phyloP scores from a whole-genome alignment of 2,888 invertebrate species.

The Euzophera pinguis region DNA sequence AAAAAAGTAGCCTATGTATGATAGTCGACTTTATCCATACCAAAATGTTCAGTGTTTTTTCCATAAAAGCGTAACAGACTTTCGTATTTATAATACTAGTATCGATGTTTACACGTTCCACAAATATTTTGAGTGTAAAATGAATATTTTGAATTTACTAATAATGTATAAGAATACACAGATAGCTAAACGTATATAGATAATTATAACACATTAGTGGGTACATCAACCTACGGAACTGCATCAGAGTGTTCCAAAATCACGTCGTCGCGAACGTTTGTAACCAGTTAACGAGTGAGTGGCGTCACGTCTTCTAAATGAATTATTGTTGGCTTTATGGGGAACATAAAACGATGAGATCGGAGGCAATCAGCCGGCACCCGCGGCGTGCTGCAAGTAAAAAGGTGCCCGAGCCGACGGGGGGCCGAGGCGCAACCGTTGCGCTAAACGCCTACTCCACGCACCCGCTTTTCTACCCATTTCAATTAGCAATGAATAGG shows the following conservation, averaged over 20 bases:
- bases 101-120: too few species aligned
- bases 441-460: constrained; percentile 64
- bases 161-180: too few species aligned
- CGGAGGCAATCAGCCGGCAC: constrained; percentile 78
- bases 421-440: constrained; percentile 59
- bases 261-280: constrained; percentile 51
- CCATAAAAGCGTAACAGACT: too few species aligned
- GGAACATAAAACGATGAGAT: constrained; percentile 77
- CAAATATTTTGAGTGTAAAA: too few species aligned
- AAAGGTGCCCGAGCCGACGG: constrained; percentile 70
- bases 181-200: too few species aligned
- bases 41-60: too few species aligned
- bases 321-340: constrained; percentile 79
- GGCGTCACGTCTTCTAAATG: constrained; percentile 79
- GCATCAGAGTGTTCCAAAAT: constrained; percentile 32
- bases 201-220: too few species aligned
- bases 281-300: constrained; percentile 74
- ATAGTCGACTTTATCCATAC: too few species aligned
- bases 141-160: too few species aligned
- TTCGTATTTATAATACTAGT: too few species aligned
- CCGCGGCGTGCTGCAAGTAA: constrained; percentile 70
- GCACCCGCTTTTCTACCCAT: constrained; percentile 62
- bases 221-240: constrained; percentile 32
- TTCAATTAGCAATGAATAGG: constrained; percentile 74
- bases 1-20: too few species aligned